Base-by-base conservation (phyloP, 1,140 invertebrate species). In the Drosophila bipectinata region DNA sequence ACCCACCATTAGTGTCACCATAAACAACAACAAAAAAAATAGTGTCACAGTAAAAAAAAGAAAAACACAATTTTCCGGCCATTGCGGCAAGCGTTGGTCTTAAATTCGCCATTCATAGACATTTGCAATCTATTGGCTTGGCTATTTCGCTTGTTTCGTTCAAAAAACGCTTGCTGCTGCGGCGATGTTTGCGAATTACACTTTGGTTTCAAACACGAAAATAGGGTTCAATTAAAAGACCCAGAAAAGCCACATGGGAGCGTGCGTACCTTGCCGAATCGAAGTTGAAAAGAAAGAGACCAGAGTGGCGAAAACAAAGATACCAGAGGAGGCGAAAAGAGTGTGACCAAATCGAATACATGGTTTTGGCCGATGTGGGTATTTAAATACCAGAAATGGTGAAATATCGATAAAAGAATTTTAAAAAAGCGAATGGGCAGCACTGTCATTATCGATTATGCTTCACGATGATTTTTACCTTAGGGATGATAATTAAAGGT, bases 31-130 rank as follows among this genome's bases (percentile, higher is more conserved):
- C 66, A 56, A 69, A 64, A 69, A 58, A 62, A 34, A 15, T 41
- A 45, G 2, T 47, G 44, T 18, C 57, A 77, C 72, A 77, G 59
- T 28, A 66, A 69, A 66, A 41, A 73, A 64, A 61, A 54, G 64
- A 52, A 26, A 72, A 72, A 77, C 58, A 78, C 59, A 45, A 8
- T 14, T 57, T 58, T 18, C 8, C 32, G 37, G 10, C 18, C 18
- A 24, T 62, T 57, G 37, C 7, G 7, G 6, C 53, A 10, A 6
- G 51, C 34, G 44, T 14, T 21, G 9, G 3, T 10, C 3, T 21
- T 47, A 47, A 47, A 47, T 47, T 47, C 9, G 15, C 15, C 9
- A 5, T 3, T 3, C 15, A 18, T 24, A 15, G 44, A 4, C 15
- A 47, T 18, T 24, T 18, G 24, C 18, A 47, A 47, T 47, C 15